Evolutionary conservation across 2,888 invertebrate species (phyloP), one percentile per base, ranked within the genome.

Genomic region (Morpho helenor): DNA sequence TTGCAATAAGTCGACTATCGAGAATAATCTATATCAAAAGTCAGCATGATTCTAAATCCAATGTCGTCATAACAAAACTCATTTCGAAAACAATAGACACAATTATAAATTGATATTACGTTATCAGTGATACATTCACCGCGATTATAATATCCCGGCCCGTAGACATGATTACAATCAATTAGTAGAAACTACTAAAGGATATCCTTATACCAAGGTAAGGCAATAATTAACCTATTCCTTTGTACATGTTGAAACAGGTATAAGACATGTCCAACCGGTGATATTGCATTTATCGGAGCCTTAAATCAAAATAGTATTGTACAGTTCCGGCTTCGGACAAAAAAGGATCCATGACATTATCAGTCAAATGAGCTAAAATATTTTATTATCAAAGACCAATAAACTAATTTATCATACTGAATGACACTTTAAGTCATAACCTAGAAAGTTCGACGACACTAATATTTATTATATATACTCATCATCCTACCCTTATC

Each of bases 151-250:
- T 54, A 59, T 59, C 54, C 53, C 49, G 48, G 49, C 52, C 49
- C 10, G 47, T 45, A 53, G 52, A 53, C 49, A 46, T 53, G 58
- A 58, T 58, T 58, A 49, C 44, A 23, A 58, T 63, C 63, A 57
- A 61, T 63, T 61, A 63, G 56, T 63, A 59, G 56, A 61, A 61
- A 61, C 54, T 49, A 51, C 56, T 63, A 61, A 57, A 63, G 63
- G 63, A 63, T 63, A 63, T 63, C 61, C 63, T 63, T 61, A 61
- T 55, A 49, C 56, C 63, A 63, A 63, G 63, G 63, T 61, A 52
- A 63, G 51, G 22, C 54, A 54, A 54, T 56, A 54, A 50, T 56
- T 59, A 58, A 59, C 44, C 54, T 49, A 53, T 58, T 58, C 52
- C 55, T 55, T 55, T 55, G 55, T 55, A 55, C 52, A 48, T 41